Conservation (phyloP, 2,797 vertebrate genomes). For the Molothrus aeneus region DNA sequence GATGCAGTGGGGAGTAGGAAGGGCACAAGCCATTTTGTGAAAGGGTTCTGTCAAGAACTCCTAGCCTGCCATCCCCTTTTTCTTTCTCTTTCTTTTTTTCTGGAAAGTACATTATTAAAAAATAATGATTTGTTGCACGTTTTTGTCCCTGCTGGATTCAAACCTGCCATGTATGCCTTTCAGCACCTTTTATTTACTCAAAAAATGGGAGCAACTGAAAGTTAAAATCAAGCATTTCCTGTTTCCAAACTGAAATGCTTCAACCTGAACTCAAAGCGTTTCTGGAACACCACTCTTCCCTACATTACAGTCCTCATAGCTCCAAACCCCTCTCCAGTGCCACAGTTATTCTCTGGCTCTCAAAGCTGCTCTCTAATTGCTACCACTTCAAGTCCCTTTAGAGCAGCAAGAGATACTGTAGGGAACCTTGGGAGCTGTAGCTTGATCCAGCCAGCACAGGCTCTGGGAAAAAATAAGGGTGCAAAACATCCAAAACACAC, state of each 20-base stretch:
- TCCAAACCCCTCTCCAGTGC: background rate
- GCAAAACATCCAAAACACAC: background rate
- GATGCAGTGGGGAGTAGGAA: background rate
- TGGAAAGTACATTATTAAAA: background rate
- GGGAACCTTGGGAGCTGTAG: background rate
- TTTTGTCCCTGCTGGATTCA: background rate
- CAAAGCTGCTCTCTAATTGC: background rate
- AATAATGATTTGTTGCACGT: background rate
- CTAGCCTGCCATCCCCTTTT: background rate
- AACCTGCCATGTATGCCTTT: background rate
- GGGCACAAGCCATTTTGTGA: background rate
- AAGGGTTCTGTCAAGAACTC: background rate
- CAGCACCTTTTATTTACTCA: background rate
- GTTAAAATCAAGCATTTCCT: background rate
- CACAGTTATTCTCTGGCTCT: background rate
- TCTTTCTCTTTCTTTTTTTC: background rate
- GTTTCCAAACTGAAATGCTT: background rate
- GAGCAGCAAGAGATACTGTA: background rate
- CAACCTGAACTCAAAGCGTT: background rate
- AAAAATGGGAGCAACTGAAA: background rate
- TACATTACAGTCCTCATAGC: background rate
- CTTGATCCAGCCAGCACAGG: background rate
- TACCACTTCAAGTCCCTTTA: background rate
- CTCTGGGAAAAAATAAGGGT: background rate
- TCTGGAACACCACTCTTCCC: accelerated